phyloP scores from a whole-genome alignment of 2,113 vertebrate genomes.

The Lagenorhynchus albirostris region DNA sequence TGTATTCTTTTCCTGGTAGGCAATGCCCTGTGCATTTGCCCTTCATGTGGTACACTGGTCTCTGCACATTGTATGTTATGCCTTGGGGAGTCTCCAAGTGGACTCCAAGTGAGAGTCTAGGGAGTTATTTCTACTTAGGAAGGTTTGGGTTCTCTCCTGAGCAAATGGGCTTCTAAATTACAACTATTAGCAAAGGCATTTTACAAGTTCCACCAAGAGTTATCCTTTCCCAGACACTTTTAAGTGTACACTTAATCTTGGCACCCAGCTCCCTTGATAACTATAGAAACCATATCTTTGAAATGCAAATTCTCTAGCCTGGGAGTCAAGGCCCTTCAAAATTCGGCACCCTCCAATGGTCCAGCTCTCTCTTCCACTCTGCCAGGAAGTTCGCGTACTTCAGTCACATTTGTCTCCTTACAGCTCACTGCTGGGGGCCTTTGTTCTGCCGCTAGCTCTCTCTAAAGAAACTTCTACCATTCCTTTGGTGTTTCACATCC shows the following conservation, averaged over 20 bases:
- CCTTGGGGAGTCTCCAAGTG: neutral
- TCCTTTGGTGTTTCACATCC: neutral
- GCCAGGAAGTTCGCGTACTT: neutral
- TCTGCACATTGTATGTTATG: neutral
- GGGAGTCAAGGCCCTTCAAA: neutral
- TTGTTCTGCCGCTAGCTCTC: neutral
- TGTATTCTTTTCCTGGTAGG: neutral
- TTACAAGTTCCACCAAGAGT: neutral
- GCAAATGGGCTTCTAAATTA: neutral
- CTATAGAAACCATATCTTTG: neutral
- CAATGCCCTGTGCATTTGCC: neutral
- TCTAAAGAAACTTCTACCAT: neutral
- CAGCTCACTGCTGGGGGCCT: neutral
- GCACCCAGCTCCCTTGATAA: neutral
- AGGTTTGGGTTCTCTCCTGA: constrained; percentile 4
- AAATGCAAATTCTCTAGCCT: neutral
- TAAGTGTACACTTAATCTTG: neutral
- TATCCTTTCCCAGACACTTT: neutral
- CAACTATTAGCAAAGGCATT: neutral
- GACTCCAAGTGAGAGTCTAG: neutral
- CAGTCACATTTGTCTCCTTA: neutral
- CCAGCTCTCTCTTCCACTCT: neutral
- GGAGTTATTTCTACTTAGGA: neutral
- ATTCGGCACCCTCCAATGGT: neutral
- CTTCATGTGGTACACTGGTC: neutral